Evolutionary conservation across 2,113 vertebrate genomes (phyloP), one percentile per base, ranked within the genome.

Genomic region (Synodontis membranacea): DNA sequence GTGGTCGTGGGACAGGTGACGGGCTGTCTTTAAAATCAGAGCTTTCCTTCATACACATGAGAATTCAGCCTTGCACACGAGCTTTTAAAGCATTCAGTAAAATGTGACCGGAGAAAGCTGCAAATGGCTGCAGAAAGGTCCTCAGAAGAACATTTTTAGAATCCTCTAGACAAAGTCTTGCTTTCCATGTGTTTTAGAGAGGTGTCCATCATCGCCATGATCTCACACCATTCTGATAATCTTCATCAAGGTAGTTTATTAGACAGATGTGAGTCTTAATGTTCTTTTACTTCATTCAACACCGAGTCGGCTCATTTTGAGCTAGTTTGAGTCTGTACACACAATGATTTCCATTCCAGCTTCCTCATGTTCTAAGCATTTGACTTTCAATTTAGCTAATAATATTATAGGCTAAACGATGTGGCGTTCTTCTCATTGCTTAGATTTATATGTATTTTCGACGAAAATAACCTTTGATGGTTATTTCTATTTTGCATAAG

Each of bases 341-440:
- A 50, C 42, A n/a, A n/a, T 19, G n/a, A 88, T 84, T 52, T 44
- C 86, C 79, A 85, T 89, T 89, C 72, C 78, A 86, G 76, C 82
- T 86, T 62, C 39, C 46, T 80, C 60, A 64, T 56, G 19, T 62
- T 56, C 28, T 50, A 31, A 78, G 46, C 17, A 83, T 62, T 52
- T 79, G 70, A 75, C 62, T 48, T 86, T 88, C 9, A 54, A 37
- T 83, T 84, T 89, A 84, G 79, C 25, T 44, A 62, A 74, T 31
- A 54, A 84, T 84, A 37, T 62, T 66, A 48, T 89, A 75, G 54
- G 46, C 82, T 56, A 76, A 86, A 86, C 34, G 60, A 72, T 82
- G 6, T 31, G 72, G 0, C 17, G 34, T 48, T 8, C 37, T 66
- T 66, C 17, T 25, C 23, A 28, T 0, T 52, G 37, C 21, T 17